Evolutionary conservation across 2,797 vertebrate species (phyloP).

Genomic region (Amazona finschi): DNA sequence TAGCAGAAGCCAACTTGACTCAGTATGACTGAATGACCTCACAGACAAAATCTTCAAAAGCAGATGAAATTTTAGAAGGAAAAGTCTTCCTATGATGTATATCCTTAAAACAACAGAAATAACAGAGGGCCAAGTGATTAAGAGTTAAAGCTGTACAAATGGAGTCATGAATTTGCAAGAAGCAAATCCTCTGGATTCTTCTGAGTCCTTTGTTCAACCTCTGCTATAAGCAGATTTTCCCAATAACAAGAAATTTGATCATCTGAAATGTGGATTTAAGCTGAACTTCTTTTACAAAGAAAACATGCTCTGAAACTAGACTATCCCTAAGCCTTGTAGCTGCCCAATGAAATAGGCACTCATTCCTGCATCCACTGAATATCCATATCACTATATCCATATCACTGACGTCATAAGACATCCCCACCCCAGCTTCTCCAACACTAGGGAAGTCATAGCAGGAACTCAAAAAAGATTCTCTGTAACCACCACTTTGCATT

Average conservation of each 20-base stretch:
- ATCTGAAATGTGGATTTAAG: neutral
- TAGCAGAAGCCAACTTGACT: neutral
- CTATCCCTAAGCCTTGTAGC: neutral
- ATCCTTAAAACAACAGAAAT: neutral
- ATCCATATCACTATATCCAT: neutral
- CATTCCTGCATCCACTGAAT: neutral
- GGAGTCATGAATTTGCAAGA: neutral
- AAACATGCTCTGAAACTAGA: neutral
- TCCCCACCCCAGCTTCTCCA: neutral
- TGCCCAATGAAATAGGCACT: neutral
- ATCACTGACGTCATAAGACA: neutral
- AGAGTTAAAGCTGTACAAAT: neutral
- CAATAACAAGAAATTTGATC: neutral
- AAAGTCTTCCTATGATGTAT: neutral
- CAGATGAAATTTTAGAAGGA: neutral
- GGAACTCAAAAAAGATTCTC: neutral
- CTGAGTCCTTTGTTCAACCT: neutral
- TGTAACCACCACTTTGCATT: neutral
- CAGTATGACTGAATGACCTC: neutral
- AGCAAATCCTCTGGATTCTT: neutral
- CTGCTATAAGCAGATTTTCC: neutral
- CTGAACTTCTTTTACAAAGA: neutral
- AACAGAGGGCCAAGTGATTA: neutral
- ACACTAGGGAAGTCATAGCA: neutral
- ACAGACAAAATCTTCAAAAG: neutral